A percentile compares a stretch with the other conserved stretches of the same genome.
phyloP scores from a whole-genome alignment of 1,140 invertebrate genomes.

The Caenorhabditis latens region DNA sequence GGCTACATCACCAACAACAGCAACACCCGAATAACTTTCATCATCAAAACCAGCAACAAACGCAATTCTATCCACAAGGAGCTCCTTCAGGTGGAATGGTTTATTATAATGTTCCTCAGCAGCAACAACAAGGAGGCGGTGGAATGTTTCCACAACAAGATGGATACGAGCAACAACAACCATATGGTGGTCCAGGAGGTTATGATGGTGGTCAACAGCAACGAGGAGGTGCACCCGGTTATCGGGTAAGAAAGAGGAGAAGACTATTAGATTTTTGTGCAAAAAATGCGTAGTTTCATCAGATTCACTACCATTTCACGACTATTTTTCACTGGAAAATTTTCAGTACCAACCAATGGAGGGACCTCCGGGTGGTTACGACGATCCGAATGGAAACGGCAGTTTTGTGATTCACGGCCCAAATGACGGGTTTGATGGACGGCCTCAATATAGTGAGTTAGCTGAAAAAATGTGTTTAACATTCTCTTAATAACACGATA shows the following conservation, averaged over 20 bases:
- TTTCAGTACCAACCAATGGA: background rate
- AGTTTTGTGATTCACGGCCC: conserved; percentile 33
- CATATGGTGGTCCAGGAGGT: conserved; percentile 2
- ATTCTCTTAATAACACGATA: no score
- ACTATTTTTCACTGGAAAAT: background rate
- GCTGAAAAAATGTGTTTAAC: background rate
- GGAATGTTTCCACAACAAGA: background rate
- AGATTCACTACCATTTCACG: background rate
- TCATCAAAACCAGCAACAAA: conserved; percentile 7
- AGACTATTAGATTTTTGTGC: no score
- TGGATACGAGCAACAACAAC: background rate
- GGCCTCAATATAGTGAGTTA: conserved; percentile 27
- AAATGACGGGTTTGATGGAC: background rate
- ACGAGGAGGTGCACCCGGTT: background rate
- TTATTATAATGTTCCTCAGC: background rate
- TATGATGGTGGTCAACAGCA: conserved; percentile 20
- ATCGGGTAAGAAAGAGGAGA: background rate
- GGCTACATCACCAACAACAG: background rate
- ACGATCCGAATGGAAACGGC: background rate
- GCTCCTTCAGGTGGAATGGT: background rate
- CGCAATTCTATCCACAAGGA: background rate
- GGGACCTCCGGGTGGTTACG: background rate
- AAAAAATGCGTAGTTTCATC: no score
- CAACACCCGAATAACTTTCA: background rate
- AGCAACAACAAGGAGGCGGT: background rate